phyloP scores from a whole-genome alignment of 92 coral and sea anemone species.

The Porites evermanni region DNA sequence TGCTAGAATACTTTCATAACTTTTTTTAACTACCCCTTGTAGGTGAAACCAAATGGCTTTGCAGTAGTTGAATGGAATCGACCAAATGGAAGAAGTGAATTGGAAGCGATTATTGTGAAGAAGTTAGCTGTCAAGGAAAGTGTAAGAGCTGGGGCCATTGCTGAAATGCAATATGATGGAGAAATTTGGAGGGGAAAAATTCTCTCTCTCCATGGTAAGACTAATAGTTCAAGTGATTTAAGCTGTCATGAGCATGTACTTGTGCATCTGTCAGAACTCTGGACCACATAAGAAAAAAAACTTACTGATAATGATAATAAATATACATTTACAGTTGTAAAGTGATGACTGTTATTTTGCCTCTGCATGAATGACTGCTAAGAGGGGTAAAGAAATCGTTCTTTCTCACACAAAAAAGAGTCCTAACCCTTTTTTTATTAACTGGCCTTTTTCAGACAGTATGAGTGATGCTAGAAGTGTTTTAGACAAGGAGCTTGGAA shows the following conservation, averaged over 20 bases:
- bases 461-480: neutral
- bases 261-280: too few relatives aligned
- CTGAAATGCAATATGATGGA: conserved; percentile 7
- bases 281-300: too few relatives aligned
- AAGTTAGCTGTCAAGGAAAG: neutral
- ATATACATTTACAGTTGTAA: too few relatives aligned
- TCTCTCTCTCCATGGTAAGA: conserved; percentile 13
- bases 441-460: neutral
- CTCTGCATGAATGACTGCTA: neutral
- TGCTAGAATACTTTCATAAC: too few relatives aligned
- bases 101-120: neutral
- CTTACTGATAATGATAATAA: too few relatives aligned
- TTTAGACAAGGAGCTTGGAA: neutral
- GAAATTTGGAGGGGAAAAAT: neutral
- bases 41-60: conserved; percentile 6
- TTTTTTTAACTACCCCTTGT: neutral
- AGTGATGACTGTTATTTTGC: neutral
- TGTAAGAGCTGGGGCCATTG: neutral
- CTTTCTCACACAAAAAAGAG: neutral
- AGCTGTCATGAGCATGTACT: too few relatives aligned
- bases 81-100: neutral
- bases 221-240: too few relatives aligned
- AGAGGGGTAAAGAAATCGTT: neutral
- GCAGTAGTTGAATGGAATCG: neutral
- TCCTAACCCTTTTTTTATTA: neutral